Conservation (phyloP, 2,113 vertebrate species). For the Callospermophilus lateralis region DNA sequence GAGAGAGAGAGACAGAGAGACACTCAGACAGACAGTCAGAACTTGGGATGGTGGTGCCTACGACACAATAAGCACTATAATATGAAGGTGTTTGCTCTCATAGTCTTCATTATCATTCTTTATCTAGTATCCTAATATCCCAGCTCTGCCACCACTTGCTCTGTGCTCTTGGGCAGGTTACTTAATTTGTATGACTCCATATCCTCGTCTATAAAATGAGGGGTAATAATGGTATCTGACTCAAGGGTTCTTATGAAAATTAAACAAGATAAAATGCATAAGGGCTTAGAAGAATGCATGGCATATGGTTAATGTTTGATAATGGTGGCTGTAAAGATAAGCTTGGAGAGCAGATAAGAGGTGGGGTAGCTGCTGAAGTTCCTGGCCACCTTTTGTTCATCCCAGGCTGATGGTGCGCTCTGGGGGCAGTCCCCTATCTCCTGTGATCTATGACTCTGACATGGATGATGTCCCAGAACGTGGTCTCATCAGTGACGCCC, state of each 20-base stretch:
- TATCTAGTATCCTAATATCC: neutral
- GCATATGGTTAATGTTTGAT: neutral
- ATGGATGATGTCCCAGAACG: slow-evolving; percentile 95
- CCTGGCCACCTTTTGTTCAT: neutral
- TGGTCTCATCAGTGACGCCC: slow-evolving; percentile 93
- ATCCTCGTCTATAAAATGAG: slow-evolving; percentile 10
- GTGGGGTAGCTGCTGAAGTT: neutral
- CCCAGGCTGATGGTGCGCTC: slow-evolving; percentile 93
- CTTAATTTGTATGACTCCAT: neutral
- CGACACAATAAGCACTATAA: no score
- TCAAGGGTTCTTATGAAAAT: slow-evolving; percentile 18
- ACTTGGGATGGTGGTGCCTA: neutral
- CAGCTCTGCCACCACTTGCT: neutral
- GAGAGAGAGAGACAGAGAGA: no score
- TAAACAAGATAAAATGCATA: neutral
- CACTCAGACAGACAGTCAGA: no score
- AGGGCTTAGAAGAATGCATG: neutral
- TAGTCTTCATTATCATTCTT: neutral
- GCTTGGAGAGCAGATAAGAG: neutral
- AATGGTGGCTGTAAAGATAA: neutral
- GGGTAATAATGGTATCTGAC: neutral
- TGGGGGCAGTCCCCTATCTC: slow-evolving; percentile 91
- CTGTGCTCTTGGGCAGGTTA: neutral
- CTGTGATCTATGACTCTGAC: slow-evolving; percentile 93
- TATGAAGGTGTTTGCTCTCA: neutral